These are phyloP conservation scores for Oscheius sp. DNA, from an alignment of 2,888 invertebrate species.

Conservation along the genomic window DNA sequence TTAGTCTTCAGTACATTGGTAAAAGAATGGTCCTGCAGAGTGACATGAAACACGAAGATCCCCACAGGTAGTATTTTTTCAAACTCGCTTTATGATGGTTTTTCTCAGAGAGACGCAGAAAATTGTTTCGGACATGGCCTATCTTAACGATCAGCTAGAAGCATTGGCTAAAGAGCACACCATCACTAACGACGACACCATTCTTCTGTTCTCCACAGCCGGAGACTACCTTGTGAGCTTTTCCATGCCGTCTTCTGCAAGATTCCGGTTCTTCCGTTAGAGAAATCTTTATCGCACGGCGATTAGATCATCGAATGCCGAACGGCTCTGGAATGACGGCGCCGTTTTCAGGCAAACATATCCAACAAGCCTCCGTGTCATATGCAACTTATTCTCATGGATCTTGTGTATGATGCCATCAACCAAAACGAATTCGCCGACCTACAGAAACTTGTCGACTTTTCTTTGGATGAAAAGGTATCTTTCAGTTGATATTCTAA, in stretches of 20 bases:
- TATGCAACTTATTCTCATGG: conserved; percentile 16
- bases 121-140: neutral
- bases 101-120: neutral
- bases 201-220: conserved; percentile 4
- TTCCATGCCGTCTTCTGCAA: neutral
- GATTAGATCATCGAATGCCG: conserved; percentile 19
- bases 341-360: conserved; percentile 10
- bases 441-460: neutral
- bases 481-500: too few relatives aligned
- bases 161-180: neutral
- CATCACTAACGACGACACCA: neutral
- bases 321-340: neutral
- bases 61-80: neutral
- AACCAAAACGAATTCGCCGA: neutral
- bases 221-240: neutral
- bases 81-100: too few relatives aligned
- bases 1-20: conserved; percentile 20
- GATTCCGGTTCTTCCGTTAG: neutral
- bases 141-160: neutral
- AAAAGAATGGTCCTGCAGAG: neutral
- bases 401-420: neutral
- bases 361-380: conserved; percentile 1
- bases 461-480: conserved; percentile 15
- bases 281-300: neutral
- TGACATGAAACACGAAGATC: conserved; percentile 10